Evolutionary conservation across 2,113 vertebrate species (phyloP).

Genomic region (Perognathus longimembris): DNA sequence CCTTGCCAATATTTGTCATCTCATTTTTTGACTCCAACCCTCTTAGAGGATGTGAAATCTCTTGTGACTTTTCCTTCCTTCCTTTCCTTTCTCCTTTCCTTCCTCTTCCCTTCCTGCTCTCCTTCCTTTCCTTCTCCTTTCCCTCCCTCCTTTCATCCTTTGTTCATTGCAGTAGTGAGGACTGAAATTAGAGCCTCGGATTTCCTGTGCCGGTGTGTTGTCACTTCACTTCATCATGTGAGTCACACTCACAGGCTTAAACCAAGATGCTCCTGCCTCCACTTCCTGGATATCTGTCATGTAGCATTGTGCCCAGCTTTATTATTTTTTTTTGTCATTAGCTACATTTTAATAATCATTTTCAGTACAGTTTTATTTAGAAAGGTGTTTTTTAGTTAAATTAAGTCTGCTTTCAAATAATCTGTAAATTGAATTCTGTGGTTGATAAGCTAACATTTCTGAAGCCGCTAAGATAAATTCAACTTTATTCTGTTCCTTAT

Average conservation of each 20-base stretch:
- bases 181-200: too few relatives aligned
- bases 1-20: not conserved
- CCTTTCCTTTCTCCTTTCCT: not conserved
- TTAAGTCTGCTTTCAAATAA: constrained; percentile 35
- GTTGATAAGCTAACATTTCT: constrained; percentile 52
- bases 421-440: constrained; percentile 29
- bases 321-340: not conserved
- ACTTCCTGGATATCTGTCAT: too few relatives aligned
- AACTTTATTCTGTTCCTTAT: not conserved
- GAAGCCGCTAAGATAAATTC: constrained; percentile 16
- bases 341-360: constrained; percentile 33
- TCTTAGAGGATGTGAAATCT: not conserved
- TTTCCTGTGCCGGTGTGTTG: too few relatives aligned
- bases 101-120: not conserved
- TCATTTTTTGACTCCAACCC: not conserved
- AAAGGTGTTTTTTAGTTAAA: constrained; percentile 53
- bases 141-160: too few relatives aligned
- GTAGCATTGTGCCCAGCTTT: too few relatives aligned
- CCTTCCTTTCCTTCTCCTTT: not conserved
- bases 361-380: constrained; percentile 36
- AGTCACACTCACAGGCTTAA: too few relatives aligned
- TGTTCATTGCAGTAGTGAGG: too few relatives aligned
- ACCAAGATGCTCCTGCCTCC: too few relatives aligned
- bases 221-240: too few relatives aligned
- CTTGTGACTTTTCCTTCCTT: not conserved